phyloP scores from a whole-genome alignment of 2,797 vertebrate species.

The Coranthus polyacanthus region DNA sequence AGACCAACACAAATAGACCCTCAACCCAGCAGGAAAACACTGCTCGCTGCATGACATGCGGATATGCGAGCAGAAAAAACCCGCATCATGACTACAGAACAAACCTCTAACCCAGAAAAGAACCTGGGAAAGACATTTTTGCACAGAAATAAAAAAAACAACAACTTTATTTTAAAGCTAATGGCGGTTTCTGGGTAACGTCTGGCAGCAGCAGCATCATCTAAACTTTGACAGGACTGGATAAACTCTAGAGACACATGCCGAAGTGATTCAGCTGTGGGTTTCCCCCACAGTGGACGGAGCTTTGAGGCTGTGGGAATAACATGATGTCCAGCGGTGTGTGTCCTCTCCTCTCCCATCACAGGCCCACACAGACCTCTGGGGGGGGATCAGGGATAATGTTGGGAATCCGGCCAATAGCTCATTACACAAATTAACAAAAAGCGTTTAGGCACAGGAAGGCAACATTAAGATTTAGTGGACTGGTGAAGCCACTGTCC shows the following conservation, averaged over 20 bases:
- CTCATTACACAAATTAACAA: constrained; percentile 71
- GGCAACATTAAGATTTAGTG: constrained; percentile 37
- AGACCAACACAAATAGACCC: background rate
- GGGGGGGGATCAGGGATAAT: constrained; percentile 35
- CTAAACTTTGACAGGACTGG: constrained; percentile 20
- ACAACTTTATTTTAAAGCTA: constrained; percentile 2
- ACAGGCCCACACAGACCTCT: constrained; percentile 25
- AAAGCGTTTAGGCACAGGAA: constrained; percentile 22
- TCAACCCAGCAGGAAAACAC: background rate
- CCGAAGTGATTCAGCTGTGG: constrained; percentile 37
- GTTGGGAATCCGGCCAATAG: constrained; percentile 62
- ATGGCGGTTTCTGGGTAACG: constrained; percentile 11
- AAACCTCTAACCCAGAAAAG: background rate
- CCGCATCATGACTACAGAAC: constrained; percentile 1
- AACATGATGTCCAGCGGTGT: constrained; percentile 27
- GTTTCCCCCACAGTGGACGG: constrained; percentile 8
- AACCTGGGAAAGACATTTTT: constrained; percentile 32
- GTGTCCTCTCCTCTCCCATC: constrained; percentile 7
- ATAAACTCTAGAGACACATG: constrained; percentile 41
- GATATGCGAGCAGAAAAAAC: background rate
- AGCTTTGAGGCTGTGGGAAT: constrained; percentile 34
- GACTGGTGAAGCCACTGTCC: background rate
- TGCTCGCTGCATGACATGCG: background rate
- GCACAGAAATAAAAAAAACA: constrained; percentile 21
- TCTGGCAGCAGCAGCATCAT: constrained; percentile 29